phyloP scores from a whole-genome alignment of 2,888 invertebrate genomes.

The Aspidiotus rigidus region DNA sequence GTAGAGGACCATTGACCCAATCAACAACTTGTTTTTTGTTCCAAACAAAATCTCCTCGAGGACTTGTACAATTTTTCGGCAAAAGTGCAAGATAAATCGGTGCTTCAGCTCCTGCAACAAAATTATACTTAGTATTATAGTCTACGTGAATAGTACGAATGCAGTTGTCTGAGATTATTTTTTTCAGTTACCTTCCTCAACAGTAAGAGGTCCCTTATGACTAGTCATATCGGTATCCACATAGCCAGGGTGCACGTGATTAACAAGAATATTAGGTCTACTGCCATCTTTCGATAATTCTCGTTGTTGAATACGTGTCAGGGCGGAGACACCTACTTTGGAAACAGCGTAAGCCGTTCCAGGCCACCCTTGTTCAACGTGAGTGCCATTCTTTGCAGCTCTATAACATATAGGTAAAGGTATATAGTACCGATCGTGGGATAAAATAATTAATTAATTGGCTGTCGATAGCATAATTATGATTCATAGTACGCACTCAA shows the following conservation, averaged over 20 bases:
- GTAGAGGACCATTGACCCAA: too few species aligned
- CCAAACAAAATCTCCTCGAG: too few species aligned
- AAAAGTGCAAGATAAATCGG: conserved; percentile 41
- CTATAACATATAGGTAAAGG: conserved; percentile 35
- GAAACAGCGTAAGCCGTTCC: conserved; percentile 58
- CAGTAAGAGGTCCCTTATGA: conserved; percentile 53
- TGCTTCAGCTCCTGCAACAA: conserved; percentile 47
- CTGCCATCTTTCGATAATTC: conserved; percentile 47
- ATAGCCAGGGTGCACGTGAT: conserved; percentile 66
- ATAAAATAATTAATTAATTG: too few species aligned
- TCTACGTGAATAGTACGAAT: background rate
- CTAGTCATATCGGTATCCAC: conserved; percentile 70
- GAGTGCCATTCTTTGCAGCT: conserved; percentile 42
- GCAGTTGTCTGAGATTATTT: background rate
- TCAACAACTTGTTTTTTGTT: too few species aligned
- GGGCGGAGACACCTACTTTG: conserved; percentile 62
- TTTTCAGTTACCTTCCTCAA: conserved; percentile 46
- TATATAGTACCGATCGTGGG: too few species aligned
- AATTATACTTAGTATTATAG: background rate
- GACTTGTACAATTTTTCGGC: too few species aligned
- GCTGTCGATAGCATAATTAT: too few species aligned
- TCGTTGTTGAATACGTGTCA: conserved; percentile 59
- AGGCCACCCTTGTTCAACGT: conserved; percentile 50
- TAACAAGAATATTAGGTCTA: conserved; percentile 55
- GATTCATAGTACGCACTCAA: too few species aligned